Conservation (phyloP, 2,888 invertebrate genomes). For the Noctua janthina region DNA sequence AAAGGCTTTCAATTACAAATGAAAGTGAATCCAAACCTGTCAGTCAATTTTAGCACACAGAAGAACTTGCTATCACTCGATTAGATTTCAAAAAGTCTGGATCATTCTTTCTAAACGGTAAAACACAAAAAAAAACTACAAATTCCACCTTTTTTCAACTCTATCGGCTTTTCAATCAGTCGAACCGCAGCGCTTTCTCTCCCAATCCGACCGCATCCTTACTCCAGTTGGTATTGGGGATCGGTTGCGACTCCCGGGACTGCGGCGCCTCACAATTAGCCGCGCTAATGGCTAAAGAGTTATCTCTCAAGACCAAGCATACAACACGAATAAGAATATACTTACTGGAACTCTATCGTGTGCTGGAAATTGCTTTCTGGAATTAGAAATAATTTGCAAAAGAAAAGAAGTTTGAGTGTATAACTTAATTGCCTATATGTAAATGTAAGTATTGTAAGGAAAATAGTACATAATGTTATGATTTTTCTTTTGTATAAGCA, state of each 20-base stretch:
- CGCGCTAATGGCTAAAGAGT: slow-evolving; percentile 74
- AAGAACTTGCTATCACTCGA: background rate
- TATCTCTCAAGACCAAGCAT: slow-evolving; percentile 63
- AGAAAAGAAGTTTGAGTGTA: background rate
- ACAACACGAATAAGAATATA: slow-evolving; percentile 63
- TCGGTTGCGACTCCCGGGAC: slow-evolving; percentile 59
- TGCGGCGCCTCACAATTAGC: slow-evolving; percentile 77
- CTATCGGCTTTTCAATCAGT: background rate
- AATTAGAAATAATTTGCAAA: slow-evolving; percentile 31
- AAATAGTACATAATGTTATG: slow-evolving; percentile 10
- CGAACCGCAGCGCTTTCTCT: slow-evolving; percentile 32
- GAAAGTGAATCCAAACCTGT: background rate
- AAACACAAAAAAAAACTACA: too few species aligned
- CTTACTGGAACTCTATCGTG: slow-evolving; percentile 49
- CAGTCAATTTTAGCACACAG: background rate
- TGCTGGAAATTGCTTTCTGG: slow-evolving; percentile 26
- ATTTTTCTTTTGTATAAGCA: background rate
- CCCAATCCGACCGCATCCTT: slow-evolving; percentile 37
- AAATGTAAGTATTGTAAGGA: slow-evolving; percentile 15
- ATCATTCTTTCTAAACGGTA: background rate
- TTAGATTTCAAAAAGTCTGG: background rate
- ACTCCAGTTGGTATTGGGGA: slow-evolving; percentile 65
- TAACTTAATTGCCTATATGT: slow-evolving; percentile 15
- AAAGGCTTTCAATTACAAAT: background rate
- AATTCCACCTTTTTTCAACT: background rate